Percentiles rank a stretch among this genome's conserved stretches.
These are phyloP conservation scores for Callopanchax toddi DNA, from an alignment of 2,113 vertebrate species.

Conservation along the genomic window DNA sequence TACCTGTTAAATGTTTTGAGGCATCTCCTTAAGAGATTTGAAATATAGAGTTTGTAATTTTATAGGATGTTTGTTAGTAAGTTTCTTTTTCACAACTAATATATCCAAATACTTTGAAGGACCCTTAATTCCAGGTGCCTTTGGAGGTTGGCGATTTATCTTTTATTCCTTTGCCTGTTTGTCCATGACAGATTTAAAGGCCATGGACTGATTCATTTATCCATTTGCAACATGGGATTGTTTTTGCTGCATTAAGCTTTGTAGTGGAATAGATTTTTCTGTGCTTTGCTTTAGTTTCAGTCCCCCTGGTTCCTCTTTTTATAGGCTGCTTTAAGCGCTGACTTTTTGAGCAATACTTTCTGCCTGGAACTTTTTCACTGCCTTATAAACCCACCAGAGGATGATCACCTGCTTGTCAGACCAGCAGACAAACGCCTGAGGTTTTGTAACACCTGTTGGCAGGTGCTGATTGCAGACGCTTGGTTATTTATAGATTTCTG, in stretches of 20 bases:
- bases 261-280: conserved; percentile 18
- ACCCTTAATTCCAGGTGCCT: conserved; percentile 55
- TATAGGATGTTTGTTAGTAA: conserved; percentile 44
- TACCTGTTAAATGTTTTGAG: conserved; percentile 36
- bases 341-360: conserved; percentile 55
- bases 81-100: conserved; percentile 30
- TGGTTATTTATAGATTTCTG: conserved; percentile 55
- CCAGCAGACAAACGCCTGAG: conserved; percentile 31
- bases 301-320: conserved; percentile 15
- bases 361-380: conserved; percentile 41
- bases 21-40: conserved; percentile 34
- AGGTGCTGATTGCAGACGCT: conserved; percentile 46
- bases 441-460: conserved; percentile 49
- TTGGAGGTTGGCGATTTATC: conserved; percentile 33
- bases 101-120: conserved; percentile 36
- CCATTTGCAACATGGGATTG: conserved; percentile 30
- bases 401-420: conserved; percentile 42
- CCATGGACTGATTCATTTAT: conserved; percentile 37
- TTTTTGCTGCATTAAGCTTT: conserved; percentile 23
- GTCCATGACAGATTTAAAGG: conserved; percentile 57
- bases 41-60: conserved; percentile 43
- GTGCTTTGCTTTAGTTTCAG: conserved; percentile 29
- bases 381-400: conserved; percentile 55
- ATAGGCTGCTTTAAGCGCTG: conserved; percentile 15
- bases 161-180: conserved; percentile 52